These are phyloP conservation scores for Polydrusus cervinus DNA, from an alignment of 2,888 invertebrate species.

Conservation along the genomic window DNA sequence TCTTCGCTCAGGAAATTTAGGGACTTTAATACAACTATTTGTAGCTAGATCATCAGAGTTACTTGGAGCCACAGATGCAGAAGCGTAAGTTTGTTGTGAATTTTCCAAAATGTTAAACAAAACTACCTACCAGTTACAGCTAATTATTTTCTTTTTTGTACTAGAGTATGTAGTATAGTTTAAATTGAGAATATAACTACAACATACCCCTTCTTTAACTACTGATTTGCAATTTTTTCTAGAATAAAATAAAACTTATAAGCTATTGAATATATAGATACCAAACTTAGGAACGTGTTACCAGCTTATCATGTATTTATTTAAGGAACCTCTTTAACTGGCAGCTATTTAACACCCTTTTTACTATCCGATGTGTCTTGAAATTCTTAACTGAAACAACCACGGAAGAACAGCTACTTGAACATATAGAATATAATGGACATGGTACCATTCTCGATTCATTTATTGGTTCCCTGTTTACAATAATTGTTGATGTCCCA, in stretches of 20 bases:
- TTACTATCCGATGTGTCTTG: constrained; percentile 87
- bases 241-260: not conserved
- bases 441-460: constrained; percentile 76
- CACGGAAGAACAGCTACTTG: constrained; percentile 89
- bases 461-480: constrained; percentile 84
- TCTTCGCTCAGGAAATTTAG: constrained; percentile 90
- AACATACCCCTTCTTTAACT: no score
- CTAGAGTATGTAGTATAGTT: no score
- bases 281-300: constrained; percentile 49
- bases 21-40: constrained; percentile 90
- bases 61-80: constrained; percentile 88
- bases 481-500: constrained; percentile 87
- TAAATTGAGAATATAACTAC: no score
- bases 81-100: constrained; percentile 84
- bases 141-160: no score
- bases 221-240: no score
- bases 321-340: constrained; percentile 86
- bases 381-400: constrained; percentile 94
- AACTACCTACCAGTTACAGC: no score
- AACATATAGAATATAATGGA: constrained; percentile 82
- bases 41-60: constrained; percentile 87
- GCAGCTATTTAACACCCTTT: constrained; percentile 95
- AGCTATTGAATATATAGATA: no score
- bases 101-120: not conserved
- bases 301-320: constrained; percentile 64